These are phyloP conservation scores for Heptranchias perlo DNA, from an alignment of 2,113 vertebrate genomes.

Conservation along the genomic window DNA sequence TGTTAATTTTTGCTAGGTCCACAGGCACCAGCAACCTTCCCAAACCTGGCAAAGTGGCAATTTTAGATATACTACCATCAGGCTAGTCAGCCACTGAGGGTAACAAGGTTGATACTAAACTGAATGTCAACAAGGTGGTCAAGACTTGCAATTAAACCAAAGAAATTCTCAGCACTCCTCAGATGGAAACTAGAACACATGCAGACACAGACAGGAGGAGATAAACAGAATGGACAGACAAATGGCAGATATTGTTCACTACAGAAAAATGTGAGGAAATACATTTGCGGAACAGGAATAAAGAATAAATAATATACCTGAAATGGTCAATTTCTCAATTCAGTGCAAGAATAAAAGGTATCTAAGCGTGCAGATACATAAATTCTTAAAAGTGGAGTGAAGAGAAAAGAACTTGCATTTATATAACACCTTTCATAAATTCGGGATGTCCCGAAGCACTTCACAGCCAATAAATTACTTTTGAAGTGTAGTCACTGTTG, in stretches of 20 bases:
- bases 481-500: not conserved
- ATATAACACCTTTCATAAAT: not conserved
- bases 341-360: not conserved
- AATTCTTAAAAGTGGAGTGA: not conserved
- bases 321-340: not conserved
- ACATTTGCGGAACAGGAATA: not conserved
- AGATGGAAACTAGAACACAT: not conserved
- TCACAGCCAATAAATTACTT: not conserved
- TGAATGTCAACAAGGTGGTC: not conserved
- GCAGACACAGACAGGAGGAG: no score
- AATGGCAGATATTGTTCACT: not conserved
- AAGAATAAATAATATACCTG: not conserved
- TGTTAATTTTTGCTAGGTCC: not conserved
- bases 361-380: not conserved
- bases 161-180: not conserved
- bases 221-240: not conserved
- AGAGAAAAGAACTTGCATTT: not conserved
- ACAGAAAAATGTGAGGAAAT: not conserved
- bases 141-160: not conserved
- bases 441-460: not conserved
- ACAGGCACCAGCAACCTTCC: not conserved
- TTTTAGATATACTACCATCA: not conserved
- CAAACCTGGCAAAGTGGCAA: not conserved
- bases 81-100: not conserved
- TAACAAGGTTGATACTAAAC: not conserved